Conservation (phyloP, 2,113 vertebrate species). For the Oceanodroma tethys region DNA sequence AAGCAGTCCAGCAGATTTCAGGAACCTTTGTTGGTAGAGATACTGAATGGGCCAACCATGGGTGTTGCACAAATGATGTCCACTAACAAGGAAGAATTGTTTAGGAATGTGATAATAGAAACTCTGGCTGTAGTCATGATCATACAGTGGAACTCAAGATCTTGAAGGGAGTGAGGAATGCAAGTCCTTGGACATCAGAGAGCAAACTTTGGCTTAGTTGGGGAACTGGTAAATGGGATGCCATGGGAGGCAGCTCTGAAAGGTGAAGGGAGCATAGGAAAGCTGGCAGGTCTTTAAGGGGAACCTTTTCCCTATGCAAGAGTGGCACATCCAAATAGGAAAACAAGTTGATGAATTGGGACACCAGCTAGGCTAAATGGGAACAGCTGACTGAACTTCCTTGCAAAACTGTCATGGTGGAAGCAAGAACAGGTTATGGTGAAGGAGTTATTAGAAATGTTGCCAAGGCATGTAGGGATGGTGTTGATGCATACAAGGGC, state of each 20-base stretch:
- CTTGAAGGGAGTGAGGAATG: background rate
- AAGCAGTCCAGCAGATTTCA: background rate
- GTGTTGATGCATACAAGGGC: background rate
- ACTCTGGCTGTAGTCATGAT: background rate
- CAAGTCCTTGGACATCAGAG: background rate
- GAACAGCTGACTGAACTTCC: background rate
- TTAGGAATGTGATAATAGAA: background rate
- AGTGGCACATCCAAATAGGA: background rate
- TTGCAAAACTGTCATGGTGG: background rate
- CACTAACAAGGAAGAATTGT: background rate
- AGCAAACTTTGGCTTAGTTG: background rate
- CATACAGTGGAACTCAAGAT: background rate
- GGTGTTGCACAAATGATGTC: background rate
- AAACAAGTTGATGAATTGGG: background rate
- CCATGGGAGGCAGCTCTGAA: background rate
- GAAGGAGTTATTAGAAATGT: background rate
- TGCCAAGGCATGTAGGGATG: fast-evolving
- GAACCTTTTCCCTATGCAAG: background rate
- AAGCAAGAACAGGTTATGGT: background rate
- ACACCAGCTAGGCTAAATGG: fast-evolving
- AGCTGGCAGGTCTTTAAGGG: background rate
- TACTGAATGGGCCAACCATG: background rate
- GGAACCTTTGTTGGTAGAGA: background rate
- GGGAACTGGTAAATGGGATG: background rate
- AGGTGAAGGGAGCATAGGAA: background rate